Base-by-base conservation (phyloP, 2,797 vertebrate genomes). In the Telmatherina bonti region DNA sequence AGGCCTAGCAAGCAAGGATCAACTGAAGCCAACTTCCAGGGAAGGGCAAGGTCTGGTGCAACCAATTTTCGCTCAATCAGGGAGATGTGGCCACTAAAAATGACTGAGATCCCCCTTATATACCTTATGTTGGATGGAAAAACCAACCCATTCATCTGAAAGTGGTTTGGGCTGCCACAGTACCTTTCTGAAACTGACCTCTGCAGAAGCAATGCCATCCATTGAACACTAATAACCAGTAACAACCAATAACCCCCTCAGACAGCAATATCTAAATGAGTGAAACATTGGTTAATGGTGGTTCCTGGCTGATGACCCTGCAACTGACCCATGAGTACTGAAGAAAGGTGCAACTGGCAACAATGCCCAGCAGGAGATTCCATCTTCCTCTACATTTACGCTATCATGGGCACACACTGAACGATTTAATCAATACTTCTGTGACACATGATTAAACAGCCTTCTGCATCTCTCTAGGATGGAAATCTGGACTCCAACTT, bases 181-280 rank as follows among this genome's bases (percentile, higher is more conserved):
- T 59, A 45, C 38, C 38, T 78, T 12, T 71, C 47, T 38, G 45
- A 78, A 59, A 29, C 12, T 0, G n/a, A 36, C 9, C 45, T 66
- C 47, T 67, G 70, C 10, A n/a, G 58, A 2, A 70, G 15, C 9
- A 74, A 67, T 15, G 57, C 10, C 0, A 8, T 82, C 1, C 69
- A 76, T 11, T 27, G 73, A 26, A 70, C 36, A 24, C 6, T 12
- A 38, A 12, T 38, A 38, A 38, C 36, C 13, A 38, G 36, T 38
- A 38, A 38, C 36, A 38, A 38, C 36, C 36, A 38, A 38, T 38
- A 38, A 38, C 11, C 13, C 13, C 36, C 4, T 11, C 36, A 38
- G 36, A 12, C 11, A 12, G 36, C 15, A 38, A 38, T 15, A 15
- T 38, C 30, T 38, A 38, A 4, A 38, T 38, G 13, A 38, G 11